Evolutionary conservation across 2,113 vertebrate genomes (phyloP).

Genomic region (Podarcis raffonei): DNA sequence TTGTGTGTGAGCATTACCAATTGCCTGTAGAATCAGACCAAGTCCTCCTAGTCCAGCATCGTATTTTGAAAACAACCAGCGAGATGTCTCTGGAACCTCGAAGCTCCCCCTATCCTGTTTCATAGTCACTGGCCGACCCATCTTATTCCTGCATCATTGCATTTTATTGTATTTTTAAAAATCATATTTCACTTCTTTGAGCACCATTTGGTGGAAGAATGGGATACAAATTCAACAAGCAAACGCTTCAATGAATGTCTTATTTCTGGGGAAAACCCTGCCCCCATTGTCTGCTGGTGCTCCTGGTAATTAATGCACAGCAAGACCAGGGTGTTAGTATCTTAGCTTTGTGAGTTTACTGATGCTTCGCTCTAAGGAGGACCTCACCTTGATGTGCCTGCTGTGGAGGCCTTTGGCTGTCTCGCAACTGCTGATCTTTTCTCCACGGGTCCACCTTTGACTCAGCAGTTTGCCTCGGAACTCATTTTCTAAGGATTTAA

Average conservation of each 20-base stretch:
- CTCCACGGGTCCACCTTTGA: conserved; percentile 94
- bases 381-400: conserved; percentile 87
- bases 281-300: not conserved
- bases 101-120: not conserved
- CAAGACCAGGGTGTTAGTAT: not conserved
- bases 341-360: not conserved
- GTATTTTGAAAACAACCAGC: not conserved
- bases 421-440: conserved; percentile 88
- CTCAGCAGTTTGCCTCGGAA: conserved; percentile 95
- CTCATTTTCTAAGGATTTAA: conserved; percentile 88
- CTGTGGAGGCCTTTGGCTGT: conserved; percentile 83
- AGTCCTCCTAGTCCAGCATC: not conserved
- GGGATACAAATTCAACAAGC: no score
- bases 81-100: not conserved
- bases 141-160: not conserved
- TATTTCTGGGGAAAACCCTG: not conserved
- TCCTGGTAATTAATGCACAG: not conserved
- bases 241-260: not conserved
- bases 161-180: no score
- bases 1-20: not conserved
- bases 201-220: no score
- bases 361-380: not conserved
- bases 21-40: not conserved
- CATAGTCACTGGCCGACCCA: not conserved
- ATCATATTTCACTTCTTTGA: no score